Base-by-base conservation (phyloP, 2,113 vertebrate genomes). In the Melanostigma gelatinosum region DNA sequence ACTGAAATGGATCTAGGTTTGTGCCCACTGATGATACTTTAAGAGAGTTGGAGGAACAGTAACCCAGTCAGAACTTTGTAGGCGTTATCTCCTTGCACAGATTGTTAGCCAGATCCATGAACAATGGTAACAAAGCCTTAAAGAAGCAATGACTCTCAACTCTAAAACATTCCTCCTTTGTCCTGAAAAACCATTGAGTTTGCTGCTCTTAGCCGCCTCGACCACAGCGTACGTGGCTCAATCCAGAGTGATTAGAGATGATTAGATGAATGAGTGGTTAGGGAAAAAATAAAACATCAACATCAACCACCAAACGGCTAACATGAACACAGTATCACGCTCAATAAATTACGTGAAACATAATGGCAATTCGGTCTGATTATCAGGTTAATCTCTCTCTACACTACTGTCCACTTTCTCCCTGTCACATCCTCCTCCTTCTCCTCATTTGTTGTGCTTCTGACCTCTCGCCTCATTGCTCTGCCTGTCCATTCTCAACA, bases 401-500 rank as follows among this genome's bases (percentile, higher is more conserved):
- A 20, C 0, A 0, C 57, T 63, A 40, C 8, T 83, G 8, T 58
- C 70, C 36, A 12, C 3, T 64, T 79, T 61, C 44, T 69, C 42
- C 7, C 70, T 1, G 1, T 85, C 67, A 8, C 57, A 36, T 72
- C 42, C 54, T 58, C 67, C 27, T 65, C 22, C 4, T 9, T 27
- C 36, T 27, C 3, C 36, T 84, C 27, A 9, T 36, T 72, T 72
- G 27, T 76, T 72, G 15, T 82, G 42, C 58, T 75, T 85, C 72
- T 80, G 38, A 66, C 63, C 94, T 89, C 76, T 89, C 92, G 68
- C 93, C 92, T 95, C 93, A 94, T 88, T 95, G 84, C 92, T 93
- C 80, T 94, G 68, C 91, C 94, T 91, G 94, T 96, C 82, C 94
- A 92, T 93, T 95, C 85, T 90, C 85, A 85, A 69, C 80, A 44